Evolutionary conservation across 2,888 invertebrate genomes (phyloP), one percentile per base, ranked within the genome.

Genomic region (Drosophila mercatorum): DNA sequence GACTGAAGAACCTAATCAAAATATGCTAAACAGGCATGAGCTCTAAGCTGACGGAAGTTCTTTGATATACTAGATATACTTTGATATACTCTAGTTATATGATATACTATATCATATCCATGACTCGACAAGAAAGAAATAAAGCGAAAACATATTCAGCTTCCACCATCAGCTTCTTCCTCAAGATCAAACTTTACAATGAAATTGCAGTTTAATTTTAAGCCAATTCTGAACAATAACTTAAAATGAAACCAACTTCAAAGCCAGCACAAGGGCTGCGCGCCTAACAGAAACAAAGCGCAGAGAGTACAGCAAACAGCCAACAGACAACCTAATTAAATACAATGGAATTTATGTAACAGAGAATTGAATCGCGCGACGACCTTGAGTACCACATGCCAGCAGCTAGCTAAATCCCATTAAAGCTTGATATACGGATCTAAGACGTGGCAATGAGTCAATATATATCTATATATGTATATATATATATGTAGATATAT

Each of bases 401-500:
- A 79, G 14, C 53, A 40, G 75, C 47, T 72, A 70, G 75, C 47
- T 72, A 70, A 60, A 73, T 68, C 78, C 81, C 72, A 82, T 87
- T 82, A 82, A 87, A 87, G 72, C 81, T 65, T 73, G 83, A 83
- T 69, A 74, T 67, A 67, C 81, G 71, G 68, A 72, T 75, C 76
- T 61, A 17, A 57, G 62, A 60, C 38, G 60, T 86, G 87, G 83
- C 83, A 83, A 86, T 83, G 87, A 83, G 80, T 83, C 83, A 83
- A 75, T 75, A 69, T 55, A 55, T 14, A 17, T n/a, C 22, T 12
- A 14, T 14, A 26, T 26, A 5, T 17, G 17, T 22, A 22, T 22
- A 2, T 22, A 22, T 22, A 22, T 22, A 22, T 22, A 2, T 22
- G 2, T 1, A 22, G 2, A 22, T 22, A 22, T 22, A 2, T 22